A percentile compares a stretch with the other conserved stretches of the same genome.
Evolutionary conservation across 2,888 invertebrate genomes (phyloP).

Genomic region (Rapana venosa): DNA sequence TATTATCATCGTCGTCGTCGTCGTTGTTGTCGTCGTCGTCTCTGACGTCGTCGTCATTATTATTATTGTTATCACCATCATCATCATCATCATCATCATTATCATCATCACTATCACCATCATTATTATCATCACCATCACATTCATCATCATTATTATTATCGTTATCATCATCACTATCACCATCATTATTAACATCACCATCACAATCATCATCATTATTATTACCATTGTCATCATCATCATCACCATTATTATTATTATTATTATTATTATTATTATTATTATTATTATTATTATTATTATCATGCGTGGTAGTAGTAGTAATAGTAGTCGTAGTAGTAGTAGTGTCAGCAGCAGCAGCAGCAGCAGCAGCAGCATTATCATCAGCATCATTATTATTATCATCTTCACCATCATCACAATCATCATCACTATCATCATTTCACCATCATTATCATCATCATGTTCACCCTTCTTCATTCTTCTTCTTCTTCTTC

Average conservation of each 20-base stretch:
- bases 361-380: background rate
- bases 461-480: background rate
- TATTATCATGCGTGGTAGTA: no score
- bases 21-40: constrained; percentile 15
- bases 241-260: background rate
- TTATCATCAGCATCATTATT: background rate
- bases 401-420: background rate
- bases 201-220: no score
- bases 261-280: no score
- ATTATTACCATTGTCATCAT: background rate
- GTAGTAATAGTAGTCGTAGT: no score
- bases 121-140: background rate
- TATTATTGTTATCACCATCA: background rate
- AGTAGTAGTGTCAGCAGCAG: background rate
- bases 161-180: no score
- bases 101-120: background rate
- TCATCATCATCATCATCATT: constrained; percentile 25
- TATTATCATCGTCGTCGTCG: background rate
- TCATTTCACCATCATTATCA: background rate
- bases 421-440: background rate
- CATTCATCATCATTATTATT: background rate
- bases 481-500: no score
- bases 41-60: constrained; percentile 8
- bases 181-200: no score
- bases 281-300: no score